Evolutionary conservation across 2,113 vertebrate genomes (phyloP).

Genomic region (Daubentonia madagascariensis): DNA sequence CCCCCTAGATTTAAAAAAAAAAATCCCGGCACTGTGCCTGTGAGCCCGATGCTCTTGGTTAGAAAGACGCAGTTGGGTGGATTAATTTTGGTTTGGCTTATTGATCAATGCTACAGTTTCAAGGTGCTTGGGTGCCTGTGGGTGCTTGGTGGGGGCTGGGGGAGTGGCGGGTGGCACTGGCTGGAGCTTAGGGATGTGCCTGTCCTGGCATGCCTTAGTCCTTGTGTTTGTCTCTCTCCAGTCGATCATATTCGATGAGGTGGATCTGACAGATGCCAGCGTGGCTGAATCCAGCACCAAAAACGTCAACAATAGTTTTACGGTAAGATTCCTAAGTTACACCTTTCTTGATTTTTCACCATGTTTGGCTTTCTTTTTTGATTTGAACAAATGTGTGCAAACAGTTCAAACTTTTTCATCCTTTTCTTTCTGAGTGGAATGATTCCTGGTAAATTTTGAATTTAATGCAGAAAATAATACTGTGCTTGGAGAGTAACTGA

Average conservation of each 20-base stretch:
- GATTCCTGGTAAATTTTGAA: neutral
- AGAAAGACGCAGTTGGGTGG: neutral
- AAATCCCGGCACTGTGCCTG: neutral
- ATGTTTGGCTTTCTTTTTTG: neutral
- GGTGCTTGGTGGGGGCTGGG: neutral
- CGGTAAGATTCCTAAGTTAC: constrained; percentile 84
- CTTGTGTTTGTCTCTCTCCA: constrained; percentile 74
- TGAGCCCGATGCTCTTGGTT: neutral
- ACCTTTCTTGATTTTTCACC: neutral
- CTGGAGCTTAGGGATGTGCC: neutral
- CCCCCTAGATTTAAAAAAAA: neutral
- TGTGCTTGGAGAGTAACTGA: neutral
- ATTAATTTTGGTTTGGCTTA: neutral
- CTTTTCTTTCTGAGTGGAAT: neutral
- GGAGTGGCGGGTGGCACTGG: neutral
- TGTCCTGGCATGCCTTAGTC: neutral
- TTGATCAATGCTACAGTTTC: neutral
- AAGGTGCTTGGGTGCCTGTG: neutral
- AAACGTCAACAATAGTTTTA: constrained; percentile 99
- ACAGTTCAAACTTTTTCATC: neutral
- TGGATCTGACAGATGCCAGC: constrained; percentile 96
- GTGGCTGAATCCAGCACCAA: constrained; percentile 99
- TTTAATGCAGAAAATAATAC: neutral
- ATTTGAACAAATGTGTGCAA: neutral
- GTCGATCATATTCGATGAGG: constrained; percentile 99